A percentile compares a stretch with the other conserved stretches of the same genome.
Evolutionary conservation across 2,113 vertebrate genomes (phyloP).

Genomic region (Cariama cristata): DNA sequence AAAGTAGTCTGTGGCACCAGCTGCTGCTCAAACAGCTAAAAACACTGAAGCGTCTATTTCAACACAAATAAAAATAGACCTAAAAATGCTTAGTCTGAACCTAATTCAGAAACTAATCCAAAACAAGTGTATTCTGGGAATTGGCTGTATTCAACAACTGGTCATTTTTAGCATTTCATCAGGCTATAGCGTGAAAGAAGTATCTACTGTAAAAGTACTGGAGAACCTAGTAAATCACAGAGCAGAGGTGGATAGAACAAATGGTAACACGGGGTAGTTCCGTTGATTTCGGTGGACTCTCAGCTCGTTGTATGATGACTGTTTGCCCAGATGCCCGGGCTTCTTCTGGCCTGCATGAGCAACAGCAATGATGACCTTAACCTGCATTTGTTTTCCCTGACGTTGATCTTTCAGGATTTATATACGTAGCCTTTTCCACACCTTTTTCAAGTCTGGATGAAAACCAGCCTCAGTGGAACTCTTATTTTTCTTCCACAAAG

Average conservation of each 20-base stretch:
- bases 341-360: not conserved
- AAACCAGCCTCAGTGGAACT: not conserved
- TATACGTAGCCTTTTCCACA: not conserved
- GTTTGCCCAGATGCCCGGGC: not conserved
- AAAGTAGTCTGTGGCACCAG: conserved; percentile 29
- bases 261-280: not conserved
- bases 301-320: not conserved
- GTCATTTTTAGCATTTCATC: conserved; percentile 36
- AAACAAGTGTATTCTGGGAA: conserved; percentile 29
- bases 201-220: not conserved
- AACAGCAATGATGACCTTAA: not conserved
- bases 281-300: not conserved
- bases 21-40: conserved; percentile 35
- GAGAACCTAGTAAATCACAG: not conserved
- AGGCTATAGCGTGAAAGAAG: not conserved
- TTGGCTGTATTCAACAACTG: conserved; percentile 12
- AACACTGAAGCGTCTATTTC: conserved; percentile 47
- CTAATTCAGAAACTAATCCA: conserved; percentile 43
- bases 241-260: not conserved
- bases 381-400: not conserved
- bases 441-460: not conserved
- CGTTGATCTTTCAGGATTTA: not conserved
- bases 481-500: not conserved
- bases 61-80: conserved; percentile 53
- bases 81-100: conserved; percentile 48